A percentile compares a stretch with the other conserved stretches of the same genome.
phyloP scores from a whole-genome alignment of 2,113 vertebrate genomes.

The Paradisaea rubra region DNA sequence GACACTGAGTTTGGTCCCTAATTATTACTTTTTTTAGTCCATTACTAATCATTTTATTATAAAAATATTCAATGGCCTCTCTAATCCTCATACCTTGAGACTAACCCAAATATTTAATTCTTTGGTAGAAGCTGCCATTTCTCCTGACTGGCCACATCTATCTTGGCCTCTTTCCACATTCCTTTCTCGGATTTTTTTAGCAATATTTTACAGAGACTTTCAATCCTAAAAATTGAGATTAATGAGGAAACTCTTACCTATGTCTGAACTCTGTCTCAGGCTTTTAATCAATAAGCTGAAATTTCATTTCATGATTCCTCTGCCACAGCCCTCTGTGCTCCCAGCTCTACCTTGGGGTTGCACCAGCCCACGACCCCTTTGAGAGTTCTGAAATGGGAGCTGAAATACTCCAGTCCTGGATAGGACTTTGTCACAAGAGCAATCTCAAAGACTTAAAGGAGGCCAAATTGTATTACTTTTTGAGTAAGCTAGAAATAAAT shows the following conservation, averaged over 20 bases:
- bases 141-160: neutral
- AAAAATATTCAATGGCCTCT: neutral
- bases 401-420: neutral
- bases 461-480: neutral
- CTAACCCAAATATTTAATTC: neutral
- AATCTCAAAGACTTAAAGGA: neutral
- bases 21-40: neutral
- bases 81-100: neutral
- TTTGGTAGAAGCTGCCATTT: neutral
- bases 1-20: neutral
- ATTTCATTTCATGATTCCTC: fast-evolving
- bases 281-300: neutral
- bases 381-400: neutral
- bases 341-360: neutral
- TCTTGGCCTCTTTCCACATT: neutral
- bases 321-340: neutral
- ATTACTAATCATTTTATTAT: neutral
- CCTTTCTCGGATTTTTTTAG: neutral
- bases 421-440: neutral
- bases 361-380: fast-evolving
- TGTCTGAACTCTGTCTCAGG: neutral
- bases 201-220: neutral
- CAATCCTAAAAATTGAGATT: neutral
- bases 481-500: neutral
- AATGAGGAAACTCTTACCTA: neutral